These are phyloP conservation scores for Trachemys scripta DNA, from an alignment of 2,113 vertebrate genomes.

Conservation along the genomic window DNA sequence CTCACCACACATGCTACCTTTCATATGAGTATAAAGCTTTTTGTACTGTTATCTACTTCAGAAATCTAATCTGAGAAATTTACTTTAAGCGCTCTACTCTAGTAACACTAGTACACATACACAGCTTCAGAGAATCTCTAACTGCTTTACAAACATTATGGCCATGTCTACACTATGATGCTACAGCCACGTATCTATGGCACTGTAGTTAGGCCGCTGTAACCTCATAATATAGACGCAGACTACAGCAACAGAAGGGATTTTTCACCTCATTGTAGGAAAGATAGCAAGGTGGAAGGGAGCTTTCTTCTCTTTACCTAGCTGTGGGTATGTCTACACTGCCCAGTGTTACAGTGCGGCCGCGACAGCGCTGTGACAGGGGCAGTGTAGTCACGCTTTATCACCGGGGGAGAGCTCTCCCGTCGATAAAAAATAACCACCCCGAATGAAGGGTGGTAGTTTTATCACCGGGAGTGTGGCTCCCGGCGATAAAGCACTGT, in stretches of 20 bases:
- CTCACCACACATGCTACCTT: accelerated
- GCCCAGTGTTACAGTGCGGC: too few relatives aligned
- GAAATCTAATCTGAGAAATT: not conserved
- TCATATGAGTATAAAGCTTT: accelerated
- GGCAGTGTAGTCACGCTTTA: too few relatives aligned
- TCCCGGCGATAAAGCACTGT: too few relatives aligned
- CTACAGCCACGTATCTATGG: not conserved
- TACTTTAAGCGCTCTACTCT: not conserved
- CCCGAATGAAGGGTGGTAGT: too few relatives aligned
- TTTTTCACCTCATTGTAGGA: not conserved
- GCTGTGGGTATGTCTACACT: not conserved
- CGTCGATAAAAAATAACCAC: too few relatives aligned
- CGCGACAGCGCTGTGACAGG: too few relatives aligned
- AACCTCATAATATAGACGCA: not conserved
- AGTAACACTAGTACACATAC: not conserved
- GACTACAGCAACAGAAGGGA: not conserved
- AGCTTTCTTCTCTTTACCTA: not conserved
- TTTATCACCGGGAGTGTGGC: too few relatives aligned
- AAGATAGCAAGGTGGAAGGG: not conserved
- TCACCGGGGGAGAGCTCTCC: too few relatives aligned
- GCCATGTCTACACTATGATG: not conserved
- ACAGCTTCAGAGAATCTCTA: not conserved
- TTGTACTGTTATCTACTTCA: not conserved
- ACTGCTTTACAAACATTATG: not conserved
- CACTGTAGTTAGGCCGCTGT: not conserved